phyloP scores from a whole-genome alignment of 2,888 invertebrate species.

The Drosophila rubida region DNA sequence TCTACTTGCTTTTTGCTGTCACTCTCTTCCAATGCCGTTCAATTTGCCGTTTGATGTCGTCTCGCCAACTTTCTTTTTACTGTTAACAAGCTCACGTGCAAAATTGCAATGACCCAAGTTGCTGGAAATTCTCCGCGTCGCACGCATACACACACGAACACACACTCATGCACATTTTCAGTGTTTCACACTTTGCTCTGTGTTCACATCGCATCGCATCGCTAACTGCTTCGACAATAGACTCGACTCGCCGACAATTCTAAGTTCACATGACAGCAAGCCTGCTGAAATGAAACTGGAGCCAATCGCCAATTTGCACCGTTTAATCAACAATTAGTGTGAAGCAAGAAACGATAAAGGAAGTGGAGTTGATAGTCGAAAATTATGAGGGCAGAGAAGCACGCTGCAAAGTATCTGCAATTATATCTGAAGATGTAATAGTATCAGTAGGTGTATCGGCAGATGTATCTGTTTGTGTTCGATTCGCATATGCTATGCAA shows the following conservation, averaged over 20 bases:
- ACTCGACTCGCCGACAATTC: neutral
- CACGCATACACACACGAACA: neutral
- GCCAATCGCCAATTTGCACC: constrained; percentile 47
- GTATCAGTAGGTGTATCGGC: neutral
- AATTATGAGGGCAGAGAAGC: constrained; percentile 17
- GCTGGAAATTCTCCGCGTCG: constrained; percentile 22
- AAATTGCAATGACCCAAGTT: constrained; percentile 62
- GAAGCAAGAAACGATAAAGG: neutral
- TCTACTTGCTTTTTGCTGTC: neutral
- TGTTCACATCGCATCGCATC: constrained; percentile 13
- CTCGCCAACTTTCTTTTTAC: constrained; percentile 39
- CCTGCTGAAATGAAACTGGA: constrained; percentile 12
- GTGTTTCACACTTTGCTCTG: constrained; percentile 10
- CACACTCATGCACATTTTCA: neutral
- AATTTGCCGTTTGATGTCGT: constrained; percentile 70
- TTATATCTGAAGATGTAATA: neutral
- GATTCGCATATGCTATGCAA: constrained; percentile 40
- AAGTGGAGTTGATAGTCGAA: constrained; percentile 16
- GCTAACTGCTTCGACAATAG: constrained; percentile 41
- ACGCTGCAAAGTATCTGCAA: neutral
- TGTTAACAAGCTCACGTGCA: constrained; percentile 72
- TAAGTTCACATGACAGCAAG: constrained; percentile 12
- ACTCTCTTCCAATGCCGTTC: constrained; percentile 55
- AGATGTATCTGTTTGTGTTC: constrained; percentile 24
- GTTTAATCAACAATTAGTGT: constrained; percentile 68